Evolutionary conservation across 2,113 vertebrate genomes (phyloP), one percentile per base, ranked within the genome.

Genomic region (Ceuthmochares aereus): DNA sequence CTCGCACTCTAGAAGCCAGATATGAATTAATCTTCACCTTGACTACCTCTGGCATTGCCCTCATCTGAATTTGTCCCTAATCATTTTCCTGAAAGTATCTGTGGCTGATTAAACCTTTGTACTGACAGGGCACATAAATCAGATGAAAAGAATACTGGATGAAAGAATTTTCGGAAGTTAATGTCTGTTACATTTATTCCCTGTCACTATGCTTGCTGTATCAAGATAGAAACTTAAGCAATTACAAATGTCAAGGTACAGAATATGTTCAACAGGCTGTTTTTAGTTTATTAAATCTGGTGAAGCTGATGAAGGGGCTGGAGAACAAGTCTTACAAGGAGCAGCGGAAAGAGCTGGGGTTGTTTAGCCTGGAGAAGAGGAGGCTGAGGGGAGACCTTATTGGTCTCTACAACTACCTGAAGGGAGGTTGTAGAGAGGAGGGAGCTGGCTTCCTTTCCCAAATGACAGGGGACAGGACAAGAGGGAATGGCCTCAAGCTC

Each of bases 21-120:
- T 79, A 40, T 27, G 69, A 84, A 94, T 95, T 96, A 77, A 96
- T 34, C 52, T 82, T 94, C 91, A 92, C 66, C 16, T 66, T 95
- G 86, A 74, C 56, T 64, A n/a, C 40, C 72, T 83, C 79, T 94
- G 74, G 70, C 82, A 90, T 89, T 22, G 0, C 54, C 94, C 34
- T 94, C 40, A 74, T 64, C 82, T 80, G 94, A 94, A 95, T 78
- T 75, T 82, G 49, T 17, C 89, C 37, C 27, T 10, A 18, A 55
- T 67, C 62, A 63, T 78, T 84, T 88, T 89, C 42, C 51, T 83
- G 37, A 52, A 96, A 86, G 52, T 17, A 85, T 10, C 32, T 47
- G 63, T 66, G 51, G 47, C 47, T 81, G 83, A 95, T 88, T 81
- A 76, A 92, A 92, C 70, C 86, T 91, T 66, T 72, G 36, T 21